Conservation (phyloP, 2,113 vertebrate species). For the Lucifuga dentata region DNA sequence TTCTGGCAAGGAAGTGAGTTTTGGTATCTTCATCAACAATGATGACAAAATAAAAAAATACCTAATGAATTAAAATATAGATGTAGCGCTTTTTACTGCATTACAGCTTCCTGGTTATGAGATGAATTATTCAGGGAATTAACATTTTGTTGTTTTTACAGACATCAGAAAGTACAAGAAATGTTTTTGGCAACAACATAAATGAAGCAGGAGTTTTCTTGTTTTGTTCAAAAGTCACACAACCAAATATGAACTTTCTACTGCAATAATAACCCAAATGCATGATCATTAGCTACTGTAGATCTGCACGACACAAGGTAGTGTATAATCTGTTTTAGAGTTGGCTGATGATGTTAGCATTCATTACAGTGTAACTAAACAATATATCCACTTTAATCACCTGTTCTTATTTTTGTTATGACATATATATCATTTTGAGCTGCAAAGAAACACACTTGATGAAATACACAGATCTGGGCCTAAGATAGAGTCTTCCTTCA, state of each 20-base stretch:
- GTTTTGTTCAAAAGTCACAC: background rate
- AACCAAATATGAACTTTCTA: slow-evolving; percentile 12
- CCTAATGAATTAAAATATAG: slow-evolving; percentile 17
- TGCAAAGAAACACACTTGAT: slow-evolving; percentile 45
- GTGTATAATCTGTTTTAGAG: slow-evolving; percentile 15
- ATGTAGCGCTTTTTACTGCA: slow-evolving; percentile 20
- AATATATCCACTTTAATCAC: slow-evolving; percentile 52
- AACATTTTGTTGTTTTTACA: slow-evolving; percentile 36
- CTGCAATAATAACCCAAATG: slow-evolving; percentile 22
- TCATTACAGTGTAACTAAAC: slow-evolving; percentile 26
- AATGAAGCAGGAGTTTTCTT: slow-evolving; percentile 21
- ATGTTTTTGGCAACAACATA: slow-evolving; percentile 35
- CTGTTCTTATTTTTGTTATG: slow-evolving; percentile 62
- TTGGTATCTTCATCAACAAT: too few relatives aligned
- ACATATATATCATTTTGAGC: slow-evolving; percentile 62
- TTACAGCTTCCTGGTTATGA: slow-evolving; percentile 10
- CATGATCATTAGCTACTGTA: slow-evolving; percentile 16
- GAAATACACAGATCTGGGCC: slow-evolving; percentile 66
- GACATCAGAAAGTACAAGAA: slow-evolving; percentile 49
- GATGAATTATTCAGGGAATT: slow-evolving; percentile 38
- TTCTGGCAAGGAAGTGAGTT: too few relatives aligned
- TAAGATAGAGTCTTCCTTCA: slow-evolving; percentile 57
- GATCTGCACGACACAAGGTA: slow-evolving; percentile 4
- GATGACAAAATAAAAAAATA: background rate
- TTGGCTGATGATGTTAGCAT: slow-evolving; percentile 12